Conservation (phyloP, 1,140 invertebrate genomes). For the Meteorus sp. region DNA sequence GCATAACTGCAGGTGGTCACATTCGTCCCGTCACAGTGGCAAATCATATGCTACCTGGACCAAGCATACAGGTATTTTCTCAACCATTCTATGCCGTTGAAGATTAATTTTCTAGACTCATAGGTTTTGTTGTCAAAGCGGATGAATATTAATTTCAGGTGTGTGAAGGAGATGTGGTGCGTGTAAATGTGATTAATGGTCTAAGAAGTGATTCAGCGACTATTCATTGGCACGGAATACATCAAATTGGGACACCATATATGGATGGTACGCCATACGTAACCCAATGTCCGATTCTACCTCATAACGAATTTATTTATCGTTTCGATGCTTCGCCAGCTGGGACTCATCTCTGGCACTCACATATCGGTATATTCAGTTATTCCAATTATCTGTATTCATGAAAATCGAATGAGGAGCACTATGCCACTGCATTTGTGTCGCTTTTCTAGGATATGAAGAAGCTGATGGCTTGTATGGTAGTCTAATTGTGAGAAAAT, state of each 20-base stretch:
- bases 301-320: constrained; percentile 35
- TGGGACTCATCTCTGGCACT: constrained; percentile 43
- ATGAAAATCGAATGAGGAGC: background rate
- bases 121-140: background rate
- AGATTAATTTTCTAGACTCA: background rate
- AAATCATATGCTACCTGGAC: constrained; percentile 60
- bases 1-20: constrained; percentile 56
- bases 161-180: constrained; percentile 41
- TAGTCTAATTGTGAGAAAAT: constrained; percentile 55
- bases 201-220: constrained; percentile 35
- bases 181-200: constrained; percentile 39
- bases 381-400: background rate
- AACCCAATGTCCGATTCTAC: constrained; percentile 39
- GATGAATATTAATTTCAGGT: constrained; percentile 28
- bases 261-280: constrained; percentile 59
- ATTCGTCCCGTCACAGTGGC: constrained; percentile 50
- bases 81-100: too few species aligned
- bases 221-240: constrained; percentile 47
- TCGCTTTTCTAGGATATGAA: constrained; percentile 53
- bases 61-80: constrained; percentile 53
- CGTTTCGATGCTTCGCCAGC: constrained; percentile 30
- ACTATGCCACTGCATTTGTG: background rate
- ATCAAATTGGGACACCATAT: constrained; percentile 42
- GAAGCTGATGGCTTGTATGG: constrained; percentile 61
- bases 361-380: constrained; percentile 35